Evolutionary conservation across 2,113 vertebrate genomes (phyloP).

Genomic region (Austrofundulus limnaeus): DNA sequence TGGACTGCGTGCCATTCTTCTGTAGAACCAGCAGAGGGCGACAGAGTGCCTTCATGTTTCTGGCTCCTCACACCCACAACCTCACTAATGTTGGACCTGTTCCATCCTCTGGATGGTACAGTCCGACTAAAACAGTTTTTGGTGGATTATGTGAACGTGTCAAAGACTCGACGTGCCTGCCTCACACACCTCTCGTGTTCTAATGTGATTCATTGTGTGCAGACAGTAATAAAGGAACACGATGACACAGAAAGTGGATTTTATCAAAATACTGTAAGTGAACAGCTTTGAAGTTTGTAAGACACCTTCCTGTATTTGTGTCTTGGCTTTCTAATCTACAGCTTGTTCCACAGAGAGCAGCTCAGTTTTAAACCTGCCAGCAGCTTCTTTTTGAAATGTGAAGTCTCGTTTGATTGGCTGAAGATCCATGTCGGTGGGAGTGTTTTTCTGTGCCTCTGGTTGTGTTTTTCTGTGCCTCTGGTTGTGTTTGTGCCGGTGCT

Average conservation of each 20-base stretch:
- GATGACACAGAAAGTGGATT: not conserved
- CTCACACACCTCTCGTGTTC: constrained; percentile 29
- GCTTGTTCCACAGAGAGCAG: no score
- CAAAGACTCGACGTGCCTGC: not conserved
- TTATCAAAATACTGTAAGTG: no score
- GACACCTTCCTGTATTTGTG: no score
- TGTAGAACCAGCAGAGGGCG: constrained; percentile 47
- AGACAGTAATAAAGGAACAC: constrained; percentile 21
- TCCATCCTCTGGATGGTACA: not conserved
- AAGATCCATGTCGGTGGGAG: no score
- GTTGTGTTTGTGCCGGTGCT: not conserved
- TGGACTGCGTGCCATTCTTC: not conserved
- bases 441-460: no score
- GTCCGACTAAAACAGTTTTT: not conserved
- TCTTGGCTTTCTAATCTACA: no score
- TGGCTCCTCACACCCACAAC: no score
- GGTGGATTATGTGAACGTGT: not conserved
- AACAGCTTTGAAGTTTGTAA: no score
- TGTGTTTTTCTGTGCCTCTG: not conserved
- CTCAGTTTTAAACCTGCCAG: not conserved
- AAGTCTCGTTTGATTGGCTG: not conserved
- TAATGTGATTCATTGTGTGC: constrained; percentile 31
- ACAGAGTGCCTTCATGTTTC: constrained; percentile 12
- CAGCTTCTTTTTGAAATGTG: not conserved
- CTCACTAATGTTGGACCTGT: not conserved